A percentile compares a stretch with the other conserved stretches of the same genome.
These are phyloP conservation scores for Cuculus canorus DNA, from an alignment of 2,797 vertebrate genomes.

Conservation along the genomic window DNA sequence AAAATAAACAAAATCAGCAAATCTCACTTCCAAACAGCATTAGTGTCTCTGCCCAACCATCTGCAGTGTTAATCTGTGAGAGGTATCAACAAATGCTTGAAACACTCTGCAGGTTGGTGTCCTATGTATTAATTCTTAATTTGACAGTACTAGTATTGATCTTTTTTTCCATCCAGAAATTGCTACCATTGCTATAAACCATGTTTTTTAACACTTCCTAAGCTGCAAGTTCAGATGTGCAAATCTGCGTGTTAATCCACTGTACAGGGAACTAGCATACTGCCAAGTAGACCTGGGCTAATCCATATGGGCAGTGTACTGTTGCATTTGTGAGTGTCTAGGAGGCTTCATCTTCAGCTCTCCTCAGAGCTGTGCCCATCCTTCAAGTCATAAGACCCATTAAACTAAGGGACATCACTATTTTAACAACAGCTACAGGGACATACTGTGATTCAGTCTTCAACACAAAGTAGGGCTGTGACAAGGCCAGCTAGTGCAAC, in stretches of 20 bases:
- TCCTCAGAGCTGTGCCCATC: background rate
- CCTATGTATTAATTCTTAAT: background rate
- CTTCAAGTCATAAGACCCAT: background rate
- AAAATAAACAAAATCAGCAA: background rate
- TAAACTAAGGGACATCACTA: background rate
- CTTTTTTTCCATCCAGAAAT: background rate
- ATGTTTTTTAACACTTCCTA: background rate
- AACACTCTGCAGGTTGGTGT: background rate
- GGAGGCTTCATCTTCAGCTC: background rate
- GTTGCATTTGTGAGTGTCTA: background rate
- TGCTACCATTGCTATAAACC: background rate
- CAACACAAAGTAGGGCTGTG: background rate
- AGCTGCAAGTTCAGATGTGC: background rate
- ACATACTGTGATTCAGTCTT: background rate
- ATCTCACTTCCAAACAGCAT: background rate
- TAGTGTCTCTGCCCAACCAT: background rate
- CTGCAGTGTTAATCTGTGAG: background rate
- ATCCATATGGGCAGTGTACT: background rate
- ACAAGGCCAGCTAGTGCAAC: accelerated
- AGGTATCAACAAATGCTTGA: background rate
- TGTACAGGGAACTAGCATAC: accelerated
- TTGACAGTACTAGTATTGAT: background rate
- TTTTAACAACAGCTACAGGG: background rate
- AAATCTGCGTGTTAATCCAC: background rate
- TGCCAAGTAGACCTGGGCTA: background rate